Conservation (phyloP, 2,797 vertebrate species). For the Paedocypris micromegethes region DNA sequence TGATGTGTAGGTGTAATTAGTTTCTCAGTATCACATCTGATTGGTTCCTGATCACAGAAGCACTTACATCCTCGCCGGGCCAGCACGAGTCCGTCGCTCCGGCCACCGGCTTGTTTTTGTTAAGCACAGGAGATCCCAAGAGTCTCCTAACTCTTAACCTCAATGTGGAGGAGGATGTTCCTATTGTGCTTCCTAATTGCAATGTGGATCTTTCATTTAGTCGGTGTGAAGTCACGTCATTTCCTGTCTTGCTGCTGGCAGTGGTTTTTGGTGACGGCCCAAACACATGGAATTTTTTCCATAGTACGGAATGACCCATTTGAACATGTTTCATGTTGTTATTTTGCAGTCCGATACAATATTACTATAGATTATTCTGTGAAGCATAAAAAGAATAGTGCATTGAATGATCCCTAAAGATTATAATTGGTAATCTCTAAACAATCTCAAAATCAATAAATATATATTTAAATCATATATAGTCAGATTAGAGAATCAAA, state of each 20-base stretch:
- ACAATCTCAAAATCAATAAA: too few species aligned
- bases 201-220: slow-evolving; percentile 72
- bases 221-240: slow-evolving; percentile 59
- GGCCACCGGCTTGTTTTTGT: slow-evolving; percentile 65
- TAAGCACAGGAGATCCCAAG: slow-evolving; percentile 62
- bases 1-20: slow-evolving; percentile 27
- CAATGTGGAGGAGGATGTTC: slow-evolving; percentile 70
- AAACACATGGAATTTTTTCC: slow-evolving; percentile 31
- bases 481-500: too few species aligned
- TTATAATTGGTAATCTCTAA: too few species aligned
- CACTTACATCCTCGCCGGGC: slow-evolving; percentile 33
- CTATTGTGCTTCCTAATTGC: slow-evolving; percentile 78
- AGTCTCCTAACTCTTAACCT: slow-evolving; percentile 69
- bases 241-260: slow-evolving; percentile 39
- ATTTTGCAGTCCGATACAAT: neutral
- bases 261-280: slow-evolving; percentile 27
- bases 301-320: slow-evolving; percentile 26
- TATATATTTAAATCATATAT: too few species aligned
- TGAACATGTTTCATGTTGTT: neutral
- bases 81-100: slow-evolving; percentile 46
- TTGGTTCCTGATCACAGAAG: slow-evolving; percentile 18
- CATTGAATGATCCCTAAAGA: too few species aligned
- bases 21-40: slow-evolving; percentile 12
- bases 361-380: too few species aligned
- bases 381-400: too few species aligned